phyloP scores from a whole-genome alignment of 1,140 invertebrate species.

The Dendroctonus valens region DNA sequence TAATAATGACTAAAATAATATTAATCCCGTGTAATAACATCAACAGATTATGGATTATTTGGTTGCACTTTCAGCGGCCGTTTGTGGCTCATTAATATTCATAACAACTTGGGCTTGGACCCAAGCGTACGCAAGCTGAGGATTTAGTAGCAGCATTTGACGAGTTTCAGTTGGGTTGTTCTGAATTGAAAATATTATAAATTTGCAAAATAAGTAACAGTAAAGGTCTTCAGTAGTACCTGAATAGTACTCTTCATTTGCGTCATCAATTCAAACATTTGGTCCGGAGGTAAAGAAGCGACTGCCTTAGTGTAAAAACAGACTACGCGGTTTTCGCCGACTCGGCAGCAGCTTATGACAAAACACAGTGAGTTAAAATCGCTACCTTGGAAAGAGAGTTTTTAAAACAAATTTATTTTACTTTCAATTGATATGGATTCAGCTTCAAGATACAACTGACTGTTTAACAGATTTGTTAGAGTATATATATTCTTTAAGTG shows the following conservation, averaged over 20 bases:
- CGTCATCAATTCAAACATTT: conserved; percentile 99
- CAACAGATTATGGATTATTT: too few species aligned
- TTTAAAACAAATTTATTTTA: too few species aligned
- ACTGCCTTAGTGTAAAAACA: too few species aligned
- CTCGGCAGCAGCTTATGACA: too few species aligned
- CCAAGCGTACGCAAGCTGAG: conserved; percentile 95
- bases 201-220: conserved; percentile 3
- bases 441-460: too few species aligned
- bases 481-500: too few species aligned
- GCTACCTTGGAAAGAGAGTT: too few species aligned
- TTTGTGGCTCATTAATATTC: conserved; percentile 96
- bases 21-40: not conserved
- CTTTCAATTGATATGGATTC: too few species aligned
- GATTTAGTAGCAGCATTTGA: conserved; percentile 98
- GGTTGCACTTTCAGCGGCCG: conserved; percentile 70
- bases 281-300: conserved; percentile 95
- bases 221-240: conserved; percentile 44
- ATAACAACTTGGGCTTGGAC: conserved; percentile 97
- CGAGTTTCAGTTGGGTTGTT: conserved; percentile 87
- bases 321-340: too few species aligned
- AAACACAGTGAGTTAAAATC: too few species aligned
- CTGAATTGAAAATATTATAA: conserved; percentile 50
- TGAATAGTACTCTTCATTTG: conserved; percentile 95
- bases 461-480: too few species aligned
- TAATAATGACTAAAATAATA: conserved; percentile 70